phyloP scores from a whole-genome alignment of 2,113 vertebrate species.

The Morone saxatilis region DNA sequence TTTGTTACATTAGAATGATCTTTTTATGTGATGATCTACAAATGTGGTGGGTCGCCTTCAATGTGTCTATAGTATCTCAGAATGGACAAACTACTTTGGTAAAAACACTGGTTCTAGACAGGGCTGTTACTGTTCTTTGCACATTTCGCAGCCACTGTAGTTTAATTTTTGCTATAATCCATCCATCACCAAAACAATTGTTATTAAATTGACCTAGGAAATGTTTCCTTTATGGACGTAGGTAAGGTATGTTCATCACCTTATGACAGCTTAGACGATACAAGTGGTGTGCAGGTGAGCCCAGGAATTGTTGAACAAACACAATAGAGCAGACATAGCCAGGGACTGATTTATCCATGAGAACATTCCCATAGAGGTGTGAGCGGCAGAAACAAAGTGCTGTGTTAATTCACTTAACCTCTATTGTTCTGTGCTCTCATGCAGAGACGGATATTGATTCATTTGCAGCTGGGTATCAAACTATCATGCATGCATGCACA shows the following conservation, averaged over 20 bases:
- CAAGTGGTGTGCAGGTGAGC: background rate
- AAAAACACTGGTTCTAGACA: no score
- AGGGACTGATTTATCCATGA: conserved; percentile 55
- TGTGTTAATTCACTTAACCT: conserved; percentile 75
- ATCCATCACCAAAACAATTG: background rate
- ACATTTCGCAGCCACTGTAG: no score
- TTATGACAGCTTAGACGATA: background rate
- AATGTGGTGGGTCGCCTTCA: no score
- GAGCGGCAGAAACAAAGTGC: conserved; percentile 57
- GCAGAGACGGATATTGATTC: conserved; percentile 70
- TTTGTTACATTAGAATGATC: no score
- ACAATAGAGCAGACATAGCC: conserved; percentile 36
- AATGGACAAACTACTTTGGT: no score
- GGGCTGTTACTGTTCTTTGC: no score
- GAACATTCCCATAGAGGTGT: conserved; percentile 39
- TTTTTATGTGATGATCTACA: no score
- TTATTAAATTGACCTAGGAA: background rate
- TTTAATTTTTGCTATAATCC: background rate
- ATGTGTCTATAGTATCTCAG: no score
- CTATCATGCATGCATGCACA: conserved; percentile 7
- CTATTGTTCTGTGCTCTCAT: conserved; percentile 62
- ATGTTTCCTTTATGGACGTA: background rate
- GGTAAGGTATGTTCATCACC: background rate
- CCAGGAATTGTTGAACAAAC: conserved; percentile 36
- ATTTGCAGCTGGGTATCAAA: conserved; percentile 50